phyloP scores from a whole-genome alignment of 2,888 invertebrate genomes.

The Ariolimax columbianus region DNA sequence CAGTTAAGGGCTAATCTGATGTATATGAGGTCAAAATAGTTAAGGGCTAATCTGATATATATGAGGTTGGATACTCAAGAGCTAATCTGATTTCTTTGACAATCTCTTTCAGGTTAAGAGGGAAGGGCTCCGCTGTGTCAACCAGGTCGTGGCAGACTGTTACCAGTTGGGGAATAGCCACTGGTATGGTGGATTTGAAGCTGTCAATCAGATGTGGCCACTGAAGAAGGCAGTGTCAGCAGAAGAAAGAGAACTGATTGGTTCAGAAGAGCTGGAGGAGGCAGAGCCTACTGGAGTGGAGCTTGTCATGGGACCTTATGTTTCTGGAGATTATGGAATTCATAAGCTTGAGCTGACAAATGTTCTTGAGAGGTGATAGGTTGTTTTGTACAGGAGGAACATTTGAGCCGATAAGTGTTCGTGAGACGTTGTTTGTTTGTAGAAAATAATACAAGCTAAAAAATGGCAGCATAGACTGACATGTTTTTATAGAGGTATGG shows the following conservation, averaged over 20 bases:
- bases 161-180: constrained; percentile 74
- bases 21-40: too few species aligned
- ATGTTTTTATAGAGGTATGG: too few species aligned
- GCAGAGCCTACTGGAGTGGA: constrained; percentile 5
- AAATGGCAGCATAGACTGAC: too few species aligned
- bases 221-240: constrained; percentile 81
- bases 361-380: constrained; percentile 61
- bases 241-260: constrained; percentile 4
- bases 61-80: too few species aligned
- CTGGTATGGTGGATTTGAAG: constrained; percentile 92
- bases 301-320: constrained; percentile 38
- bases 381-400: too few species aligned
- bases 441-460: too few species aligned
- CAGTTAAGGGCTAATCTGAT: too few species aligned
- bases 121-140: constrained; percentile 57
- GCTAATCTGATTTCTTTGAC: too few species aligned
- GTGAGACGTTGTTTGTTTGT: too few species aligned
- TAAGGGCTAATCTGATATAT: too few species aligned
- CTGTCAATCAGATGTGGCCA: constrained; percentile 89
- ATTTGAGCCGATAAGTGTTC: too few species aligned
- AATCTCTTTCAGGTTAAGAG: constrained; percentile 56
- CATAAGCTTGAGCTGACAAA: constrained; percentile 29
- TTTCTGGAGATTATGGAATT: constrained; percentile 35
- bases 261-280: neutral
- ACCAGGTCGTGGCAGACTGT: constrained; percentile 65